Evolutionary conservation across 2,888 invertebrate species (phyloP), one percentile per base, ranked within the genome.

Genomic region (Hartigia nigra): DNA sequence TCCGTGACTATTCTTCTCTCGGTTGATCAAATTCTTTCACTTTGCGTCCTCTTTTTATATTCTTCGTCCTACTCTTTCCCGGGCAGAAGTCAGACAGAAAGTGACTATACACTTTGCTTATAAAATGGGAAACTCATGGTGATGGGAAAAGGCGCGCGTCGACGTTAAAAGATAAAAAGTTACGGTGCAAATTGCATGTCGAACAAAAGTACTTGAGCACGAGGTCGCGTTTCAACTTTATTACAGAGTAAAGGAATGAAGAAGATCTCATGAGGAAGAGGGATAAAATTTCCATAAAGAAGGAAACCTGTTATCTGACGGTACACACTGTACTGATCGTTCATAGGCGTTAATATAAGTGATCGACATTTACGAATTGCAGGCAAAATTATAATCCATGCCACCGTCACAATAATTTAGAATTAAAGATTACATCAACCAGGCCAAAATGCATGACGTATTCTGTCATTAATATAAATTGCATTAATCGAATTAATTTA

Each of bases 11-110:
- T 76, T 74, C 74, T 39, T 31, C 39, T 55, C 23, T 78, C 80
- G 75, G 84, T 84, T 84, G 86, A 86, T 86, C 87, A 85, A 86
- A 85, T 87, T 87, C 85, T 81, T 80, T 70, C 76, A 80, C 12
- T 72, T 39, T 23, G 55, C 31, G 31, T 72, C 12, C 31, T 72
- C 72, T 72, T 72, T 72, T 31, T 72, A 72, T 72, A 35, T 31
- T 14, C 69, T 37, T 12, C 77, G 79, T 80, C 80, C 82, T 80
- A 80, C 81, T 80, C 81, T 78, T 75, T 69, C 75, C 3, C 70
- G 76, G 31, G 76, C 75, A 70, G 69, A 39, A 79, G 77, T 77
- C 75, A 70, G 12, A 31, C 70, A 12, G 75, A 36, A 75, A 75
- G 70, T 76, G 78, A 39, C 75, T 39, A 76, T 78, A 76, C 75